Conservation (phyloP, 2,113 vertebrate genomes). For the Aix galericulata region DNA sequence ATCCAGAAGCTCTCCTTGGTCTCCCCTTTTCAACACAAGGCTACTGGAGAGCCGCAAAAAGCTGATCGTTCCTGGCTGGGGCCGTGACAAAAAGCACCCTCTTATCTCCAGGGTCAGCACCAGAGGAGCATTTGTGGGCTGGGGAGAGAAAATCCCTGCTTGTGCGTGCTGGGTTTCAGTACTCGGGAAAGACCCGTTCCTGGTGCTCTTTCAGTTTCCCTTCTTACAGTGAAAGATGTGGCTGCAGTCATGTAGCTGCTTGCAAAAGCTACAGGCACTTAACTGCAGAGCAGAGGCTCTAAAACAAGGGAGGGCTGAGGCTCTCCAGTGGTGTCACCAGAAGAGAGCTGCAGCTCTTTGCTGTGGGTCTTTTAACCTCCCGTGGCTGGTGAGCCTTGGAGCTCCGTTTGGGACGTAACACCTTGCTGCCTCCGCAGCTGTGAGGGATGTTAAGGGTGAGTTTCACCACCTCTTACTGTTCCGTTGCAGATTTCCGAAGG, state of each 20-base stretch:
- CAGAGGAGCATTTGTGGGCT: rapidly evolving
- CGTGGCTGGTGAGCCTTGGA: neutral
- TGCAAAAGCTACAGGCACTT: neutral
- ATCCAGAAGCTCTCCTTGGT: neutral
- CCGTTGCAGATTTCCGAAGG: slow-evolving; percentile 79
- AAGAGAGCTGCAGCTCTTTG: neutral
- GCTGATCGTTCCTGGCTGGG: neutral
- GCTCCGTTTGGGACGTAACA: neutral
- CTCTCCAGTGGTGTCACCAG: neutral
- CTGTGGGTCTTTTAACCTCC: neutral
- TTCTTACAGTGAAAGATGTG: neutral
- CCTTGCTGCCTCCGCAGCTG: neutral
- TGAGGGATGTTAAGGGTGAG: rapidly evolving
- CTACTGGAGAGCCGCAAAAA: neutral
- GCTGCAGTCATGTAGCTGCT: neutral
- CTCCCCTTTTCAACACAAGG: neutral
- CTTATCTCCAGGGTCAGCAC: neutral
- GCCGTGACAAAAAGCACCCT: neutral
- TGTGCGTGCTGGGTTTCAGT: neutral
- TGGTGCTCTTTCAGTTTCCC: neutral
- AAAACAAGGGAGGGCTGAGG: neutral
- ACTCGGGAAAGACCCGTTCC: neutral
- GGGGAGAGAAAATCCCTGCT: neutral
- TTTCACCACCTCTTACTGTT: neutral
- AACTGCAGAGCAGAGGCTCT: neutral